These are phyloP conservation scores for Stenchaetothrips biformis DNA, from an alignment of 2,888 invertebrate genomes.

Conservation along the genomic window DNA sequence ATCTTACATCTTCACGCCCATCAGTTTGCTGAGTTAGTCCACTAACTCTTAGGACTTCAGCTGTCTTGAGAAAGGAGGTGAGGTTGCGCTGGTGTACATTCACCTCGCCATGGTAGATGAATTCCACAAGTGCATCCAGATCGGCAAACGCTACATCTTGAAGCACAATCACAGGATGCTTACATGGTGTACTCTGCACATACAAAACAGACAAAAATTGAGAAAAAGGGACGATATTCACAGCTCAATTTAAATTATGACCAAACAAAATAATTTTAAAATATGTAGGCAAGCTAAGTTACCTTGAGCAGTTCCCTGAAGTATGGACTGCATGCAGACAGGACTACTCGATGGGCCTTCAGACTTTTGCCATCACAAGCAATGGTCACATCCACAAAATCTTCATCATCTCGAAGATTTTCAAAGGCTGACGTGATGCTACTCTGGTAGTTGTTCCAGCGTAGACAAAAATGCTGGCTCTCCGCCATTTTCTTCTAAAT, in stretches of 20 bases:
- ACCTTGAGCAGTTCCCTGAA: constrained; percentile 87
- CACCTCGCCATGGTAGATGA: constrained; percentile 91
- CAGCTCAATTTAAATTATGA: constrained; percentile 29
- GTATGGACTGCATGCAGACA: constrained; percentile 88
- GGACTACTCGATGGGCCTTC: constrained; percentile 83
- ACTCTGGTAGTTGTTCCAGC: constrained; percentile 95
- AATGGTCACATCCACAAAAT: constrained; percentile 87
- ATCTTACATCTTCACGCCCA: constrained; percentile 71
- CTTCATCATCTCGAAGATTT: constrained; percentile 85
- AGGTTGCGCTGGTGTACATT: constrained; percentile 86
- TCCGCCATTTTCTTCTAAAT: constrained; percentile 38
- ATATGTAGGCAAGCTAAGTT: constrained; percentile 41
- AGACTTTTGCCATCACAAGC: constrained; percentile 88
- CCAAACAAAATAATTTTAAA: constrained; percentile 32
- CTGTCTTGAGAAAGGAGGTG: constrained; percentile 84
- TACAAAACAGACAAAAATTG: constrained; percentile 33
- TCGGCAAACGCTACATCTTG: constrained; percentile 90
- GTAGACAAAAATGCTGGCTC: constrained; percentile 78
- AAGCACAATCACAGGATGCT: constrained; percentile 89
- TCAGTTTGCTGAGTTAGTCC: constrained; percentile 82
- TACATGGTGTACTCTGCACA: constrained; percentile 83
- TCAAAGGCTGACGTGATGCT: constrained; percentile 91
- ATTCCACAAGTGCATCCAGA: constrained; percentile 84
- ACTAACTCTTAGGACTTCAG: constrained; percentile 82
- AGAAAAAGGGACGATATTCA: constrained; percentile 26